A percentile compares a stretch with the other conserved stretches of the same genome.
Conservation (phyloP, 2,888 invertebrate genomes). For the Drosophila eohydei region DNA sequence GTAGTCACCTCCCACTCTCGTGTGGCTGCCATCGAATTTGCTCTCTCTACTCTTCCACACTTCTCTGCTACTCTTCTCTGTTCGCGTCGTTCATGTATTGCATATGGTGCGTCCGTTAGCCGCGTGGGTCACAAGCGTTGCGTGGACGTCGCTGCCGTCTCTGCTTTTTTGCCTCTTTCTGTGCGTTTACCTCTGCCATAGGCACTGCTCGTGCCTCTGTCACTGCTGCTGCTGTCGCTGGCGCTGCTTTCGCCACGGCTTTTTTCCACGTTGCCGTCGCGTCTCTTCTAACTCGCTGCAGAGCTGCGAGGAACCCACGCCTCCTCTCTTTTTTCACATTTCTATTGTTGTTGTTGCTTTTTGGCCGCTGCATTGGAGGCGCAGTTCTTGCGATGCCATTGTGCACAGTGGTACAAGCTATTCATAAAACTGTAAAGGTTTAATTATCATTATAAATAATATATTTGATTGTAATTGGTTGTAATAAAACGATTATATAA, state of each 20-base stretch:
- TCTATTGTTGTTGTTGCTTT: slow-evolving; percentile 40
- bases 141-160: slow-evolving; percentile 43
- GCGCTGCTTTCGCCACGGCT: slow-evolving; percentile 46
- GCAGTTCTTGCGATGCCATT: slow-evolving; percentile 58
- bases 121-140: slow-evolving; percentile 44
- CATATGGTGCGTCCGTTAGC: slow-evolving; percentile 61
- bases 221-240: not conserved
- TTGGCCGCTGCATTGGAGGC: slow-evolving; percentile 62
- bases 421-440: not conserved
- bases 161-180: slow-evolving; percentile 19
- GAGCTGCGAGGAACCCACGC: slow-evolving; percentile 26
- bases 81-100: slow-evolving; percentile 33
- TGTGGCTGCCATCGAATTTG: slow-evolving; percentile 21
- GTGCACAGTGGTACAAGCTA: slow-evolving; percentile 52
- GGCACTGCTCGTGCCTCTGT: slow-evolving; percentile 6
- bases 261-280: slow-evolving; percentile 55
- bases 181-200: slow-evolving; percentile 9
- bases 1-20: slow-evolving; percentile 27
- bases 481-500: too few relatives aligned
- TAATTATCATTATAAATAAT: not conserved
- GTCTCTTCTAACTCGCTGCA: slow-evolving; percentile 48
- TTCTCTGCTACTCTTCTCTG: not conserved
- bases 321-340: slow-evolving; percentile 18
- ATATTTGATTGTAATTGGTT: not conserved
- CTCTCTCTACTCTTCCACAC: not conserved